Evolutionary conservation across 2,888 invertebrate species (phyloP).

Genomic region (Allacma fusca): DNA sequence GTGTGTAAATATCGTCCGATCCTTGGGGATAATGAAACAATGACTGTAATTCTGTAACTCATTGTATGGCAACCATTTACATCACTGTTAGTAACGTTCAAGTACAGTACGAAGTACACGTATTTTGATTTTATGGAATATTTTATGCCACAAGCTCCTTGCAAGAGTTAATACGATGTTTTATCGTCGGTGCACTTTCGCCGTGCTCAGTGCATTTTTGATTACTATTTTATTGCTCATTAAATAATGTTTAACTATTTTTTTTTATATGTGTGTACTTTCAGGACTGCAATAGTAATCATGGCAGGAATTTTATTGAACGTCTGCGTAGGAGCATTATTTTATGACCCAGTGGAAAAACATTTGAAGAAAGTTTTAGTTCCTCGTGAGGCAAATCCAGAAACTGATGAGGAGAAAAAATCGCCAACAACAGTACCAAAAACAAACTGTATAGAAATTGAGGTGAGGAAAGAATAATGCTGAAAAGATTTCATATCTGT

Average conservation of each 20-base stretch:
- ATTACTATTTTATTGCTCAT: neutral
- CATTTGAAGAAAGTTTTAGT: conserved; percentile 75
- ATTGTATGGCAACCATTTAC: no score
- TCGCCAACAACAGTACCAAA: neutral
- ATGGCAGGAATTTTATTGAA: conserved; percentile 84
- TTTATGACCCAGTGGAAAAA: conserved; percentile 83
- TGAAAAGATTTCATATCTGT: neutral
- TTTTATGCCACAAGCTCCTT: no score
- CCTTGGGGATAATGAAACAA: no score
- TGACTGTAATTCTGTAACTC: no score
- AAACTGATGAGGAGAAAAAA: conserved; percentile 10
- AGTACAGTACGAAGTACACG: no score
- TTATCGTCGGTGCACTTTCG: no score
- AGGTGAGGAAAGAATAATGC: conserved; percentile 10
- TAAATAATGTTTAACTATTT: conserved; percentile 44
- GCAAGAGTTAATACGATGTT: no score
- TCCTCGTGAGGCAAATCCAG: conserved; percentile 21
- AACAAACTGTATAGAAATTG: neutral
- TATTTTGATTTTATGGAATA: no score
- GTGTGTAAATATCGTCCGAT: no score
- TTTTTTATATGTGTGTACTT: no score
- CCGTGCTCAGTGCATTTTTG: no score
- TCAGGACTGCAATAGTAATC: conserved; percentile 81
- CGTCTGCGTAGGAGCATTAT: conserved; percentile 82
- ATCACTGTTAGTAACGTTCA: no score